Conservation (phyloP, 2,113 vertebrate genomes). For the Connochaetes taurinus region DNA sequence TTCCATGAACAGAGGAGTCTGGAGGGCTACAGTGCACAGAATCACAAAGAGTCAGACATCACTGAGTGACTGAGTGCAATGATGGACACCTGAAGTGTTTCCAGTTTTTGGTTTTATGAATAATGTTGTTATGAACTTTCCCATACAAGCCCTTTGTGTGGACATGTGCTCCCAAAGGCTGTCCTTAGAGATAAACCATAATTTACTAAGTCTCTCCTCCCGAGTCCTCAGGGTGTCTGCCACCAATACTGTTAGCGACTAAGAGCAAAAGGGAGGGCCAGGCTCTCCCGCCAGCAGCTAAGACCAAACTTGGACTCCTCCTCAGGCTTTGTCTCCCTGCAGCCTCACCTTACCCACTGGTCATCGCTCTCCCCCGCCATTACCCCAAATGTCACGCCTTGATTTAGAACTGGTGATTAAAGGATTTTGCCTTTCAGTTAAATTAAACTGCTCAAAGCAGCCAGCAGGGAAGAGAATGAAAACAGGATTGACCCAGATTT, state of each 20-base stretch:
- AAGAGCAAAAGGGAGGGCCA: background rate
- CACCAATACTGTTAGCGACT: background rate
- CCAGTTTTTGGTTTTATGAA: background rate
- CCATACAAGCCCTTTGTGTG: background rate
- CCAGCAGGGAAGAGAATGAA: conserved; percentile 18
- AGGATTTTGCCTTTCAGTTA: conserved; percentile 75
- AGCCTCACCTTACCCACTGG: background rate
- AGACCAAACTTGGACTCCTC: background rate
- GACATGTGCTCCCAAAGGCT: background rate
- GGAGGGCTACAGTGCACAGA: background rate
- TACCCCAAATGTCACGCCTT: conserved; percentile 38
- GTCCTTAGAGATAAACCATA: background rate
- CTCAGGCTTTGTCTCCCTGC: background rate
- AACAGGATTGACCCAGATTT: conserved; percentile 42
- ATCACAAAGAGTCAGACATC: background rate
- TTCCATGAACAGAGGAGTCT: background rate
- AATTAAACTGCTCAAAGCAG: conserved; percentile 61
- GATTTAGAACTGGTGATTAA: conserved; percentile 72
- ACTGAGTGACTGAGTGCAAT: background rate
- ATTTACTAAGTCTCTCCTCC: background rate
- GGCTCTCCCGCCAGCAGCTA: conserved; percentile 51
- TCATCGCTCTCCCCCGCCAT: background rate
- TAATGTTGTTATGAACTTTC: background rate
- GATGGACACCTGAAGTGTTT: background rate
- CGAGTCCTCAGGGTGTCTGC: background rate